These are phyloP conservation scores for Lysandra bellargus DNA, from an alignment of 2,888 invertebrate species.

Conservation along the genomic window DNA sequence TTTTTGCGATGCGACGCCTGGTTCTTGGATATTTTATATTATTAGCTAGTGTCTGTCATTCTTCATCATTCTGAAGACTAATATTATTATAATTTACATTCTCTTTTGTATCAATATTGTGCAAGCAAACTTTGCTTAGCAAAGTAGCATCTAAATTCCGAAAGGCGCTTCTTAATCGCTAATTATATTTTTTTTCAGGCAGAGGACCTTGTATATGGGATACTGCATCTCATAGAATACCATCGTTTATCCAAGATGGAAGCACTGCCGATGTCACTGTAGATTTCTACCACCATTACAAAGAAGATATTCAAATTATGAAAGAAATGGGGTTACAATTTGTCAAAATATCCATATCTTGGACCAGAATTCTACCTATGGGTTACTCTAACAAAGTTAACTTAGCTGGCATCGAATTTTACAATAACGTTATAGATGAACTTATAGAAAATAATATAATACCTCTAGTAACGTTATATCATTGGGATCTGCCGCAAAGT, in stretches of 20 bases:
- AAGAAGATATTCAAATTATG: constrained; percentile 72
- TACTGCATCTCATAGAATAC: constrained; percentile 30
- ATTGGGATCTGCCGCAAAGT: constrained; percentile 77
- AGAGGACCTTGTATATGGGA: constrained; percentile 37
- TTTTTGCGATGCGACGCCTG: no score
- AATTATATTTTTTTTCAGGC: constrained; percentile 33
- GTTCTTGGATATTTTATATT: no score
- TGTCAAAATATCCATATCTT: constrained; percentile 82
- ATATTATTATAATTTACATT: no score
- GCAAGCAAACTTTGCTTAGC: no score
- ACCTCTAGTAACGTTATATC: constrained; percentile 78
- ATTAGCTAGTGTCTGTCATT: no score
- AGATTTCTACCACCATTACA: constrained; percentile 83
- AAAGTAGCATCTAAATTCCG: no score
- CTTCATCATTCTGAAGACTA: no score
- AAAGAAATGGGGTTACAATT: constrained; percentile 70
- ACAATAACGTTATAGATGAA: constrained; percentile 80
- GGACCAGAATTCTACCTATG: constrained; percentile 83
- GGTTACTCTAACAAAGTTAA: constrained; percentile 75
- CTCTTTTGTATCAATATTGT: no score
- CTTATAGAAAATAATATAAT: constrained; percentile 74
- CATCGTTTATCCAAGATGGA: constrained; percentile 34
- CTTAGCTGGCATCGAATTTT: constrained; percentile 78
- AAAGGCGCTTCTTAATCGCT: neutral
- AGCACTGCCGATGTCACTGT: constrained; percentile 80